A percentile compares a stretch with the other conserved stretches of the same genome.
phyloP scores from a whole-genome alignment of 2,797 vertebrate species.

The Onychomys torridus region DNA sequence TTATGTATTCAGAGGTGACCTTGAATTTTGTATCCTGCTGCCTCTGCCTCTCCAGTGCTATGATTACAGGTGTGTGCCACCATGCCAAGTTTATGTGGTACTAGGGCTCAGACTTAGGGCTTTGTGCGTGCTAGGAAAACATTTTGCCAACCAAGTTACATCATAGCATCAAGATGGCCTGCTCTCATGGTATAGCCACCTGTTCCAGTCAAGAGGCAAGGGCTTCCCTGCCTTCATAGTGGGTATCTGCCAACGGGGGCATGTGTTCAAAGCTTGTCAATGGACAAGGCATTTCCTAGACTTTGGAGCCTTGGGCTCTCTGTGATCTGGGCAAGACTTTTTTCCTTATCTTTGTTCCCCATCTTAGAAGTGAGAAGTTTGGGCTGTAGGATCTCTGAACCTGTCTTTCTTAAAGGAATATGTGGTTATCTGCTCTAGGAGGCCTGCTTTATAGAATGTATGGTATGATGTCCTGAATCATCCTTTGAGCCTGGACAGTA shows the following conservation, averaged over 20 bases:
- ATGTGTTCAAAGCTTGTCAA: not conserved
- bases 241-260: not conserved
- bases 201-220: not conserved
- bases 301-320: not conserved
- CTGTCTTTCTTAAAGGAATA: not conserved
- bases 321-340: not conserved
- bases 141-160: not conserved
- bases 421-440: not conserved
- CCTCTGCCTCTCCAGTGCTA: not conserved
- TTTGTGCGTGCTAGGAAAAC: not conserved
- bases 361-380: not conserved
- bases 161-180: not conserved
- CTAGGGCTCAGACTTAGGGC: not conserved
- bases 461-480: too few species aligned
- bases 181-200: rapidly evolving
- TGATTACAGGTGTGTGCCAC: not conserved
- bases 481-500: not conserved
- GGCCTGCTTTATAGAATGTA: not conserved
- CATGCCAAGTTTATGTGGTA: not conserved
- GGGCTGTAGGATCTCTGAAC: not conserved
- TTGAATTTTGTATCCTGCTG: not conserved
- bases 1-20: not conserved
- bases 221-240: not conserved
- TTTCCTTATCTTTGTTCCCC: not conserved
- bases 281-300: not conserved